Evolutionary conservation across 30 jellyfish, hydroid and myxozoan genomes (phyloP).

Genomic region (Cassiopea xamachana): DNA sequence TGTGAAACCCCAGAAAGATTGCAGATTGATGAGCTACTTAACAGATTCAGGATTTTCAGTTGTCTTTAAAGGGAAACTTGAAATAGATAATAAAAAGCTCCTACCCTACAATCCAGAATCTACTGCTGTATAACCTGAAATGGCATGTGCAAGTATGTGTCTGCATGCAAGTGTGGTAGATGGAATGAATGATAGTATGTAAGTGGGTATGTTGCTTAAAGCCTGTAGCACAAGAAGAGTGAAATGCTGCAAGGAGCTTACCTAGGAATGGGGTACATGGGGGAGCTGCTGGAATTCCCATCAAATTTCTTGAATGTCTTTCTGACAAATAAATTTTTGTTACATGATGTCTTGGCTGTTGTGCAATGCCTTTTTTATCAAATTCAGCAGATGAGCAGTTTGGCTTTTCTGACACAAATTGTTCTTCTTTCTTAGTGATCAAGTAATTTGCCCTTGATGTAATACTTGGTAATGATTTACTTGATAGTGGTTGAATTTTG

Average conservation of each 20-base stretch:
- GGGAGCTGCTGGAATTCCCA: slow-evolving; percentile 75
- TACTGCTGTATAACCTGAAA: no score
- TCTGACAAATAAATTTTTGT: slow-evolving; percentile 59
- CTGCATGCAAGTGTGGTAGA: no score
- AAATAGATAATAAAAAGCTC: no score
- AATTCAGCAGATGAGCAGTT: background rate
- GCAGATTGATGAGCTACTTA: no score
- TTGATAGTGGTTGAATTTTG: background rate
- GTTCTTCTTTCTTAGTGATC: background rate
- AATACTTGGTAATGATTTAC: slow-evolving; percentile 49
- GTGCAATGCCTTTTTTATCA: background rate
- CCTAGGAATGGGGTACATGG: slow-evolving; percentile 73
- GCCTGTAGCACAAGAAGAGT: no score
- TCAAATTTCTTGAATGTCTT: slow-evolving; percentile 37
- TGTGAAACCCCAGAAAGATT: no score
- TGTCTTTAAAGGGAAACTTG: no score
- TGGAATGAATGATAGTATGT: no score
- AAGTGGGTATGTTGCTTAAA: no score
- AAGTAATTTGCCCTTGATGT: background rate
- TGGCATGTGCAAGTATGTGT: no score
- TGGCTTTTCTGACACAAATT: background rate
- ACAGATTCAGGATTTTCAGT: no score
- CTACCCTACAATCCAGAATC: no score
- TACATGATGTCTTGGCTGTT: slow-evolving; percentile 3
- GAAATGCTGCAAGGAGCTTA: background rate